These are phyloP conservation scores for Spodoptera exigua DNA, from an alignment of 2,888 invertebrate species.

Conservation along the genomic window DNA sequence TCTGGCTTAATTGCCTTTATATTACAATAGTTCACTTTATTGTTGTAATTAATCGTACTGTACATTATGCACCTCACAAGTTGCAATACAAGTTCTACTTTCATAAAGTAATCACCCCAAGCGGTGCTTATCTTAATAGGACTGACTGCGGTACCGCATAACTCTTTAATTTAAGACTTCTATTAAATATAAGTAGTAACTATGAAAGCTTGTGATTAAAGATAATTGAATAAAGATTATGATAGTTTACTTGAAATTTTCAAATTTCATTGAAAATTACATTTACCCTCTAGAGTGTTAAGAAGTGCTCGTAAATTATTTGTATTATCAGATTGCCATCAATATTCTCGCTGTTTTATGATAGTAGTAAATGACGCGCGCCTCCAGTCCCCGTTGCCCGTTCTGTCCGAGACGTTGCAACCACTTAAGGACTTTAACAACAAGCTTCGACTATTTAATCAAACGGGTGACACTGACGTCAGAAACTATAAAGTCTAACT, in stretches of 20 bases:
- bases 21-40: constrained; percentile 3
- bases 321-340: neutral
- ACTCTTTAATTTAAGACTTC: constrained; percentile 29
- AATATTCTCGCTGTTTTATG: neutral
- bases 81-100: constrained; percentile 13
- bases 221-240: constrained; percentile 23
- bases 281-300: too few species aligned
- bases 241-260: constrained; percentile 14
- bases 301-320: too few species aligned
- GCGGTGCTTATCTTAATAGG: constrained; percentile 39
- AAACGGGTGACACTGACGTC: constrained; percentile 41
- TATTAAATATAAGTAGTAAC: constrained; percentile 33
- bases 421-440: neutral
- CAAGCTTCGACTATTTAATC: neutral
- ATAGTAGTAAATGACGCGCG: neutral
- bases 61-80: constrained; percentile 14
- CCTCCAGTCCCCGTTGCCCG: neutral
- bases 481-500: constrained; percentile 49
- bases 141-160: constrained; percentile 7
- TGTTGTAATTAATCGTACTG: constrained; percentile 16
- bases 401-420: constrained; percentile 1
- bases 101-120: constrained; percentile 13
- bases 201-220: constrained; percentile 20
- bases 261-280: neutral
- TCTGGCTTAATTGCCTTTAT: constrained; percentile 1